Evolutionary conservation across 2,888 invertebrate genomes (phyloP).

Genomic region (Thereva unica): DNA sequence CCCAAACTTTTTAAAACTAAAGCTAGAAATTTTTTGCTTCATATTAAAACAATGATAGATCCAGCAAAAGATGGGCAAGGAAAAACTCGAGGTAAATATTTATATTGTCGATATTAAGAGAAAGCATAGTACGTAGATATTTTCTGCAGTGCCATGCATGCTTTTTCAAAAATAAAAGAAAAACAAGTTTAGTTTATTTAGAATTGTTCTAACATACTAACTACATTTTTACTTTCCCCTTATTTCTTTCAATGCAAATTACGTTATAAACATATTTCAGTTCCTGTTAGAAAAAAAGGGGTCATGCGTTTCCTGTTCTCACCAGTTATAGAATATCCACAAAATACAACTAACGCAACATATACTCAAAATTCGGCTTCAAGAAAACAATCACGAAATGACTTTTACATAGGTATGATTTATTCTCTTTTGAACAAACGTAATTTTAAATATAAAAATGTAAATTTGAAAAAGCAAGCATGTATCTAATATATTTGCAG

Average conservation of each 20-base stretch:
- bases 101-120: neutral
- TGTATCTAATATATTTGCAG: constrained; percentile 14
- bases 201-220: neutral
- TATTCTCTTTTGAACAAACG: constrained; percentile 22
- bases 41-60: constrained; percentile 72
- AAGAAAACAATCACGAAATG: constrained; percentile 48
- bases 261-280: constrained; percentile 45
- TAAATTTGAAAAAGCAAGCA: constrained; percentile 39
- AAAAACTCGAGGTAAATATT: constrained; percentile 54
- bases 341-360: constrained; percentile 48
- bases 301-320: constrained; percentile 49
- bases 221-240: neutral
- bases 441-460: constrained; percentile 29
- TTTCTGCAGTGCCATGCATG: constrained; percentile 35
- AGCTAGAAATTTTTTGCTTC: constrained; percentile 77
- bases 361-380: constrained; percentile 47
- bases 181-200: neutral
- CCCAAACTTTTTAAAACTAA: constrained; percentile 79
- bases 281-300: constrained; percentile 50
- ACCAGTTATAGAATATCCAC: constrained; percentile 49
- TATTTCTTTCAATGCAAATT: constrained; percentile 1
- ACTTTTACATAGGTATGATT: constrained; percentile 49
- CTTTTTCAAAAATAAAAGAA: constrained; percentile 35
- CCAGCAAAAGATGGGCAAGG: constrained; percentile 65
- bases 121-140: neutral